Conservation (phyloP, 2,888 invertebrate genomes). For the Yponomeuta malinellus region DNA sequence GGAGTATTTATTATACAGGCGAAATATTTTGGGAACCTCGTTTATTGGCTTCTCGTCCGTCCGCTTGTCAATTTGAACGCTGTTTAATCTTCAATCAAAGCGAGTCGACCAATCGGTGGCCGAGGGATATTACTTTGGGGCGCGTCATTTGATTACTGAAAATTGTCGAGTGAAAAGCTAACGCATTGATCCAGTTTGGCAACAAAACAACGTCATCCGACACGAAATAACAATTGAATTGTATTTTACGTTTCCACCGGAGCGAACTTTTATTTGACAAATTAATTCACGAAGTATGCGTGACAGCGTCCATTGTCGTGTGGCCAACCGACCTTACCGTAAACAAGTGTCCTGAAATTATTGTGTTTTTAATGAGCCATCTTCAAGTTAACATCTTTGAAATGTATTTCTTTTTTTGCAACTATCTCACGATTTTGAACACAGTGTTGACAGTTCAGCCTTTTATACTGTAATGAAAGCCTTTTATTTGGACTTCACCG, state of each 20-base stretch:
- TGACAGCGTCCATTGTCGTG: conserved; percentile 32
- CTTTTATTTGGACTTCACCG: neutral
- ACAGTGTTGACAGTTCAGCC: conserved; percentile 4
- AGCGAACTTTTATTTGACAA: conserved; percentile 21
- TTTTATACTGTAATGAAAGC: neutral
- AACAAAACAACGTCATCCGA: neutral
- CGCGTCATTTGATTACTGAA: neutral
- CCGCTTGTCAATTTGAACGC: conserved; percentile 45
- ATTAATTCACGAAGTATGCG: conserved; percentile 29
- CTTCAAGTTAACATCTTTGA: conserved; percentile 21
- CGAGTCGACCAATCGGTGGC: conserved; percentile 15
- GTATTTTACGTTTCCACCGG: conserved; percentile 1
- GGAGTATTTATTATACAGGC: conserved; percentile 45
- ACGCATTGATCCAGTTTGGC: neutral
- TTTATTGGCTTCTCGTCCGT: conserved; percentile 46
- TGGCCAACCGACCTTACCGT: conserved; percentile 27
- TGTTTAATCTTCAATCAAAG: conserved; percentile 41
- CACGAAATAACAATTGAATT: conserved; percentile 3
- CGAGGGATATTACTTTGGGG: neutral
- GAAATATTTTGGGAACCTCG: conserved; percentile 50
- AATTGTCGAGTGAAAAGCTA: neutral
- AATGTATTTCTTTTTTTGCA: conserved; percentile 17
- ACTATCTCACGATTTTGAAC: conserved; percentile 16
- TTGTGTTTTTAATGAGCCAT: conserved; percentile 26
- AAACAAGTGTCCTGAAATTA: conserved; percentile 28